These are phyloP conservation scores for Drosophila limbata DNA, from an alignment of 2,888 invertebrate species.

Conservation along the genomic window DNA sequence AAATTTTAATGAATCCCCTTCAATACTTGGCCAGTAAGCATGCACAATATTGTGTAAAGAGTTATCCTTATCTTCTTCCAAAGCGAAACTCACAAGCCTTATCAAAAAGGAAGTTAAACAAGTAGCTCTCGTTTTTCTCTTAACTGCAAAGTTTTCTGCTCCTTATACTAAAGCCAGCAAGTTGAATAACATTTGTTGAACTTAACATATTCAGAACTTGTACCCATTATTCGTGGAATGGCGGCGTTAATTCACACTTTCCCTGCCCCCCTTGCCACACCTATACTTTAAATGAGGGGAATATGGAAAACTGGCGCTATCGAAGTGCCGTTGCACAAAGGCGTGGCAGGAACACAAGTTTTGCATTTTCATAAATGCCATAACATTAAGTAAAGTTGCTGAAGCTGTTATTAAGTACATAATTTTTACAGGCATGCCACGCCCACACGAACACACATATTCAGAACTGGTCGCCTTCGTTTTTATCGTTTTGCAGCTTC, in stretches of 20 bases:
- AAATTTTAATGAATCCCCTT: too few species aligned
- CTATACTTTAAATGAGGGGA: slow-evolving; percentile 3
- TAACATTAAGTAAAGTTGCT: slow-evolving; percentile 76
- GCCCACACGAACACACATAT: slow-evolving; percentile 25
- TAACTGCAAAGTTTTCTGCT: background rate
- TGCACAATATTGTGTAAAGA: background rate
- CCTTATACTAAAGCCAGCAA: slow-evolving; percentile 34
- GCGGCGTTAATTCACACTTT: slow-evolving; percentile 1
- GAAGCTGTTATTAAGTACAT: slow-evolving; percentile 79
- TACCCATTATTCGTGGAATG: slow-evolving; percentile 46
- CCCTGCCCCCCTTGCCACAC: background rate
- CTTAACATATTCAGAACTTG: slow-evolving; percentile 41
- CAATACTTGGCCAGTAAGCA: too few species aligned
- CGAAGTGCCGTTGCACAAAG: slow-evolving; percentile 64
- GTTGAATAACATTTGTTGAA: slow-evolving; percentile 46
- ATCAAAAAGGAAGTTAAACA: slow-evolving; percentile 4
- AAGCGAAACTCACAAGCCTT: background rate
- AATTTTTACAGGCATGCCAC: slow-evolving; percentile 58
- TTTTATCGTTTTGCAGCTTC: slow-evolving; percentile 60
- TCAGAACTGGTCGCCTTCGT: slow-evolving; percentile 7
- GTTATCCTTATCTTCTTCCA: background rate
- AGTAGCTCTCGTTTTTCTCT: slow-evolving; percentile 5
- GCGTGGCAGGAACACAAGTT: slow-evolving; percentile 40
- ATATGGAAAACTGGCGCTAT: slow-evolving; percentile 54
- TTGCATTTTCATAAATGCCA: slow-evolving; percentile 78